Evolutionary conservation across 2,888 invertebrate species (phyloP).

Genomic region (Steinernema carpocapsae): DNA sequence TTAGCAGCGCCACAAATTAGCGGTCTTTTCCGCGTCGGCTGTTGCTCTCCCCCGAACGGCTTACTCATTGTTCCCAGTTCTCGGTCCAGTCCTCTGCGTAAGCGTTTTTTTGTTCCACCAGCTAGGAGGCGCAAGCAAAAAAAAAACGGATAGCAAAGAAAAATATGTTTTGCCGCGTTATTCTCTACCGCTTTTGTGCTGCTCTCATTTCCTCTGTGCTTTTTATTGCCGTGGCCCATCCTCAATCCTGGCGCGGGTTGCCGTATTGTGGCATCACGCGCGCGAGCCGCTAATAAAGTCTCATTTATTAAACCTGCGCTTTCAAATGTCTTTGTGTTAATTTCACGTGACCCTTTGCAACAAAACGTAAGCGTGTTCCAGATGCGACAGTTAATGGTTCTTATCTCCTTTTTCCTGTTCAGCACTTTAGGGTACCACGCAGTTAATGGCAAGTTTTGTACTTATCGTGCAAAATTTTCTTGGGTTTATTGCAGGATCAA

Average conservation of each 20-base stretch:
- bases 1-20: constrained; percentile 10
- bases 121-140: neutral
- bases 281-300: too few species aligned
- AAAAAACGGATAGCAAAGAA: neutral
- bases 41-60: neutral
- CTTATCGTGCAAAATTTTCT: neutral
- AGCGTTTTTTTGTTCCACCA: neutral
- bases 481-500: neutral
- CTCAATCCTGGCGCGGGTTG: neutral
- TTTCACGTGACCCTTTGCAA: too few species aligned
- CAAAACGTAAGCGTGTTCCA: neutral
- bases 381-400: neutral
- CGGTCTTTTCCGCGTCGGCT: constrained; percentile 25
- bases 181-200: neutral
- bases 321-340: too few species aligned
- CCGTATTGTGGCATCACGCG: too few species aligned
- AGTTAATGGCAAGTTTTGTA: neutral
- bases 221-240: constrained; percentile 7
- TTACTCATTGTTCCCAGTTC: too few species aligned
- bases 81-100: too few species aligned
- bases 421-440: neutral
- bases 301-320: too few species aligned
- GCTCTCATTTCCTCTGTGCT: neutral
- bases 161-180: constrained; percentile 18
- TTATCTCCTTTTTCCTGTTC: neutral